Percentiles rank a stretch among this genome's conserved stretches.
phyloP scores from a whole-genome alignment of 2,797 vertebrate species.

The Aselliscus stoliczkanus region DNA sequence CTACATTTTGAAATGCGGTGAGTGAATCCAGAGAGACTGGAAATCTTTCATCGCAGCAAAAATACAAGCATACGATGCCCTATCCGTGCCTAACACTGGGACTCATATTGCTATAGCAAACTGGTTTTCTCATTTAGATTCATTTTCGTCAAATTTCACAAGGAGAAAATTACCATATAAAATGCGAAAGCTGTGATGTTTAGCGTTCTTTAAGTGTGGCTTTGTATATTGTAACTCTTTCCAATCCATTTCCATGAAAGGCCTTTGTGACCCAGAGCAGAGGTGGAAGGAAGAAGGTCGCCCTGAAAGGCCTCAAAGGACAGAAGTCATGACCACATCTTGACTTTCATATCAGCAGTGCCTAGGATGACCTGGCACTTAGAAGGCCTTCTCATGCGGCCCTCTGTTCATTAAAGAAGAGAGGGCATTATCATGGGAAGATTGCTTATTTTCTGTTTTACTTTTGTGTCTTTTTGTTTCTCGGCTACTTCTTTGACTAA shows the following conservation, averaged over 20 bases:
- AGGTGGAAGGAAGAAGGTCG: background rate
- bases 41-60: background rate
- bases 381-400: background rate
- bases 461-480: background rate
- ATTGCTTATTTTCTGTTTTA: background rate
- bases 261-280: background rate
- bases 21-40: background rate
- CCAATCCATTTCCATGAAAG: conserved; percentile 11
- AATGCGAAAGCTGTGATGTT: background rate
- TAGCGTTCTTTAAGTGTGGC: background rate
- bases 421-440: background rate
- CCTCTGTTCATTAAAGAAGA: conserved; percentile 26
- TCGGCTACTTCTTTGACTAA: background rate
- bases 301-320: background rate
- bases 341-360: background rate
- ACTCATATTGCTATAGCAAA: background rate
- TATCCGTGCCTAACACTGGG: background rate
- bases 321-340: background rate
- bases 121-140: background rate
- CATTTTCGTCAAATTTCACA: background rate
- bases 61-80: background rate
- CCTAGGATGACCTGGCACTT: background rate
- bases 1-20: background rate
- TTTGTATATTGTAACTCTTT: conserved; percentile 7
- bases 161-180: background rate